Conservation (phyloP, 2,888 invertebrate species). For the Machimus rusticus region DNA sequence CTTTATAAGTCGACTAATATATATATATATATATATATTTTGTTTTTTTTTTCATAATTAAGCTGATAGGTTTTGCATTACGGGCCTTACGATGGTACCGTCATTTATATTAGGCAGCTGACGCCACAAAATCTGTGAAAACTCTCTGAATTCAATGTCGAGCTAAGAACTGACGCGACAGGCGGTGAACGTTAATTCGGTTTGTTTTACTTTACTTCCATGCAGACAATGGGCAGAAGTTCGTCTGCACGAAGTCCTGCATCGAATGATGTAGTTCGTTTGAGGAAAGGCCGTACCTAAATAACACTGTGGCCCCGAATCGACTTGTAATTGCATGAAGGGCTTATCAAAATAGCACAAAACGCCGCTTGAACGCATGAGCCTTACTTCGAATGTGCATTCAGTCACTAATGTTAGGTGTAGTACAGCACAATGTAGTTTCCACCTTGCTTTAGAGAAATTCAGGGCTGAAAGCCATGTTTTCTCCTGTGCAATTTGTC, state of each 20-base stretch:
- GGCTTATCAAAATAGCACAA: background rate
- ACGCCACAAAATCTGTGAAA: constrained; percentile 49
- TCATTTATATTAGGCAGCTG: background rate
- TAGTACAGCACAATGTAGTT: background rate
- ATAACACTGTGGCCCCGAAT: background rate
- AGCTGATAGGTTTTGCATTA: background rate
- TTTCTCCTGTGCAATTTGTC: background rate
- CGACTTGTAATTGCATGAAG: background rate
- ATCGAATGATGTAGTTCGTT: constrained; percentile 25
- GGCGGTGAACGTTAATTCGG: background rate
- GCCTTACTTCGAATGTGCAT: background rate
- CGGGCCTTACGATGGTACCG: background rate
- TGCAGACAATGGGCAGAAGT: constrained; percentile 6
- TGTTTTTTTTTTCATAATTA: background rate
- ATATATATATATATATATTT: too few species aligned
- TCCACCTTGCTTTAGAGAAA: background rate
- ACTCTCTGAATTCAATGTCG: constrained; percentile 45
- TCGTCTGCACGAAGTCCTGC: constrained; percentile 6
- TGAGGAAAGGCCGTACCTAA: background rate
- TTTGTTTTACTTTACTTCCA: constrained; percentile 16
- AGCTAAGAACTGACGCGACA: background rate
- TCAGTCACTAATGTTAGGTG: background rate
- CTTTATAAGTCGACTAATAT: background rate
- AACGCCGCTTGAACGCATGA: background rate
- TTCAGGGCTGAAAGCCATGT: background rate